Evolutionary conservation across 2,888 invertebrate species (phyloP).

Genomic region (Deilephila elpenor): DNA sequence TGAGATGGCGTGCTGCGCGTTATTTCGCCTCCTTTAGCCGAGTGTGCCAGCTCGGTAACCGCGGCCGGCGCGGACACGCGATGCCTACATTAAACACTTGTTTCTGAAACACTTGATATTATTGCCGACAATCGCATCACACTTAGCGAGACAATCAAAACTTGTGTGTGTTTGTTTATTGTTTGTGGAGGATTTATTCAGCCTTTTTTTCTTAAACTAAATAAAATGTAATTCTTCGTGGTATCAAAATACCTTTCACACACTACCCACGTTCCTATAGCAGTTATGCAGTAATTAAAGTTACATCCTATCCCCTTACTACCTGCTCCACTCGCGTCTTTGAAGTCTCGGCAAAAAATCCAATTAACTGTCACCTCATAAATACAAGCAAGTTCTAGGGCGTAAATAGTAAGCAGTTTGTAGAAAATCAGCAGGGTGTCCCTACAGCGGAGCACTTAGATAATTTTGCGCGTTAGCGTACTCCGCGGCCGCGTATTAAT

Average conservation of each 20-base stretch:
- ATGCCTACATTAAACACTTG: constrained; percentile 18
- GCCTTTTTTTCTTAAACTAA: background rate
- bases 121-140: background rate
- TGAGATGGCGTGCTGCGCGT: background rate
- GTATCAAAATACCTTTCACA: background rate
- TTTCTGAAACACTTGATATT: background rate
- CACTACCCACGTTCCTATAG: too few species aligned
- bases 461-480: constrained; percentile 11
- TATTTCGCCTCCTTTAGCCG: background rate
- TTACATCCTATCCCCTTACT: too few species aligned
- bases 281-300: too few species aligned
- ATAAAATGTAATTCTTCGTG: background rate
- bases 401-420: background rate
- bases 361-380: too few species aligned
- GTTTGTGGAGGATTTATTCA: background rate
- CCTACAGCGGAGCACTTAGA: constrained; percentile 4
- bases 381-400: too few species aligned
- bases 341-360: too few species aligned
- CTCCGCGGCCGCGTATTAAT: constrained; percentile 6
- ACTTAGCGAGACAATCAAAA: background rate
- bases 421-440: constrained; percentile 1
- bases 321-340: too few species aligned
- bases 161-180: too few species aligned
- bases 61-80: background rate
- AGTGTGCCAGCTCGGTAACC: background rate